Conservation (phyloP, 2,888 invertebrate genomes). For the Pollenia labialis region DNA sequence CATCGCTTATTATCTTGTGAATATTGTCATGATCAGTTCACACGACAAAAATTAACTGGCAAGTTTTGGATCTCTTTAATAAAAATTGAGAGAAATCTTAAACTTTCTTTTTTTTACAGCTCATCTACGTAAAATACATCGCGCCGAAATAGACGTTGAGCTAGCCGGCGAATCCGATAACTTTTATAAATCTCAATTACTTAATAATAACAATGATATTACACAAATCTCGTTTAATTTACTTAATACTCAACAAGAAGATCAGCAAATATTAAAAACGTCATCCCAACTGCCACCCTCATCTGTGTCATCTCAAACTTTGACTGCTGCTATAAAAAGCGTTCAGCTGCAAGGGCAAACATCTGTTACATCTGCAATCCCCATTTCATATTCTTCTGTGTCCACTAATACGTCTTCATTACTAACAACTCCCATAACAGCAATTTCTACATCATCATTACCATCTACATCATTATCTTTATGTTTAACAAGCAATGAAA, state of each 20-base stretch:
- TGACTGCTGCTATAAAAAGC: constrained; percentile 25
- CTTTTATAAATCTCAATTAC: constrained; percentile 71
- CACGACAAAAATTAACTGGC: constrained; percentile 73
- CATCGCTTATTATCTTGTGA: constrained; percentile 75
- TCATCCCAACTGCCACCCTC: constrained; percentile 10
- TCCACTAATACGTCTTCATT: neutral
- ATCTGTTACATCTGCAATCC: neutral
- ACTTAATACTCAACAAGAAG: constrained; percentile 65
- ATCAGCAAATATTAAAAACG: constrained; percentile 18
- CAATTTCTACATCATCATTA: constrained; percentile 22
- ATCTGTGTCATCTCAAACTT: constrained; percentile 13
- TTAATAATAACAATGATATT: constrained; percentile 73
- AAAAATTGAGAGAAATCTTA: neutral
- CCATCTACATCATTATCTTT: constrained; percentile 2
- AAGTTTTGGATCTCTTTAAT: constrained; percentile 2
- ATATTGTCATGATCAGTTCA: constrained; percentile 73
- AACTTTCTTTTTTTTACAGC: constrained; percentile 52
- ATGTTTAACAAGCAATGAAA: constrained; percentile 26
- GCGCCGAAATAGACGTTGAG: constrained; percentile 66
- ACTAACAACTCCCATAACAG: constrained; percentile 7
- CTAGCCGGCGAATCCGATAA: constrained; percentile 64
- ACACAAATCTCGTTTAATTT: constrained; percentile 72
- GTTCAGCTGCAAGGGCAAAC: constrained; percentile 15
- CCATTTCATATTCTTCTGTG: neutral
- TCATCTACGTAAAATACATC: constrained; percentile 74